Percentiles rank a stretch among this genome's conserved stretches.
Evolutionary conservation across 2,797 vertebrate genomes (phyloP).

Genomic region (Pogonophryne albipinna): DNA sequence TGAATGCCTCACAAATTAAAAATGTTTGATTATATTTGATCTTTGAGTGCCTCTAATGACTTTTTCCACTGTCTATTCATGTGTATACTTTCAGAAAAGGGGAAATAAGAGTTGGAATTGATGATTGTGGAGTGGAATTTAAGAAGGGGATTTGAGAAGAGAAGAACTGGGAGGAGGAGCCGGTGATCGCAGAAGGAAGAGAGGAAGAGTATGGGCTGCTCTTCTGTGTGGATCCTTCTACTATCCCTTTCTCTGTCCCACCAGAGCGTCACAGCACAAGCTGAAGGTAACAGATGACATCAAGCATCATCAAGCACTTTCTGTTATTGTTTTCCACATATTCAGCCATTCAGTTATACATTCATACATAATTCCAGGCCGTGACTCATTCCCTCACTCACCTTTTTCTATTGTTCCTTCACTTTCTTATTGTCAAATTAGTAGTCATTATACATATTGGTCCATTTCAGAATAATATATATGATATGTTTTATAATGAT

Average conservation of each 20-base stretch:
- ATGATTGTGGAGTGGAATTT: slow-evolving; percentile 67
- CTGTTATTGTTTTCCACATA: background rate
- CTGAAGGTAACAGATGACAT: slow-evolving; percentile 79
- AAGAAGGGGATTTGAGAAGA: slow-evolving; percentile 52
- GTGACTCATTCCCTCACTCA: slow-evolving; percentile 1
- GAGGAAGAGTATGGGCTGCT: slow-evolving; percentile 77
- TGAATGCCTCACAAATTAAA: slow-evolving; percentile 38
- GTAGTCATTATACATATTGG: too few species aligned
- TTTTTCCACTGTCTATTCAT: slow-evolving; percentile 40
- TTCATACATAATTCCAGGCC: background rate
- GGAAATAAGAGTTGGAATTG: slow-evolving; percentile 60
- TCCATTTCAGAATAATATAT: too few species aligned
- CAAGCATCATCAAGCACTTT: background rate
- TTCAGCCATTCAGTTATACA: slow-evolving; percentile 8
- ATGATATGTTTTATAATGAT: too few species aligned
- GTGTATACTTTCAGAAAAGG: slow-evolving; percentile 74
- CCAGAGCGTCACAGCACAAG: slow-evolving; percentile 72
- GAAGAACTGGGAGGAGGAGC: slow-evolving; percentile 45
- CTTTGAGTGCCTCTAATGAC: slow-evolving; percentile 51
- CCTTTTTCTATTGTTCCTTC: background rate
- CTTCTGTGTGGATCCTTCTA: slow-evolving; percentile 78
- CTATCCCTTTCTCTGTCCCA: slow-evolving; percentile 77
- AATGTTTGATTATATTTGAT: slow-evolving; percentile 48
- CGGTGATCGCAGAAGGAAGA: slow-evolving; percentile 60
- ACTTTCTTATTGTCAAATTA: background rate